A percentile compares a stretch with the other conserved stretches of the same genome.
phyloP scores from a whole-genome alignment of 1,140 invertebrate genomes.

The Prorops nasuta region DNA sequence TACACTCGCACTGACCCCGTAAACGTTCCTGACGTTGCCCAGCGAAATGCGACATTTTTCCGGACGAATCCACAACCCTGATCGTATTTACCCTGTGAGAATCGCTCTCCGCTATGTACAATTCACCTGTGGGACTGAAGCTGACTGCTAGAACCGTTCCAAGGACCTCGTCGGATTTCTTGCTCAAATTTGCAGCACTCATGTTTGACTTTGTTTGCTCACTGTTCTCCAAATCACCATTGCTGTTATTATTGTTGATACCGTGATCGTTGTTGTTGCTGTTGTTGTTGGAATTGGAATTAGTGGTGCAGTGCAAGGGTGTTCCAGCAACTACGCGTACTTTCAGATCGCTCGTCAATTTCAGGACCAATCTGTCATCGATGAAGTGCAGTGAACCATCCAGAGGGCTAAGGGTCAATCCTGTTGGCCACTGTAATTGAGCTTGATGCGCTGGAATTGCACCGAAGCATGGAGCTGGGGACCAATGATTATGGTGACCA shows the following conservation, averaged over 20 bases:
- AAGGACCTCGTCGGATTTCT: constrained; percentile 61
- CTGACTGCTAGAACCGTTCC: constrained; percentile 80
- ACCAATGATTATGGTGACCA: constrained; percentile 88
- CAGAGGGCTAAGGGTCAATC: constrained; percentile 86
- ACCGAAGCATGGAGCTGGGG: constrained; percentile 80
- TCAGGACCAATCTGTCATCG: constrained; percentile 89
- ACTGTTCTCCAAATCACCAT: constrained; percentile 24
- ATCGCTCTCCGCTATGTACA: constrained; percentile 93
- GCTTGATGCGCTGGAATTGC: constrained; percentile 76
- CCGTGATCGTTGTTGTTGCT: constrained; percentile 23
- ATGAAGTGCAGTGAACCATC: constrained; percentile 94
- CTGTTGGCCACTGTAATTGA: constrained; percentile 94
- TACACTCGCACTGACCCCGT: constrained; percentile 48
- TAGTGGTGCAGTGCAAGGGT: constrained; percentile 77
- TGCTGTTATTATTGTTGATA: constrained; percentile 21
- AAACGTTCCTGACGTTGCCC: constrained; percentile 67
- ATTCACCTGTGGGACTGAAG: constrained; percentile 88
- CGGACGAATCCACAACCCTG: constrained; percentile 76
- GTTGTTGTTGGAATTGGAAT: constrained; percentile 35
- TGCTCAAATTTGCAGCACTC: constrained; percentile 18
- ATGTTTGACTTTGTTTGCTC: constrained; percentile 28
- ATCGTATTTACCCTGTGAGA: constrained; percentile 87
- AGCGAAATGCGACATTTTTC: constrained; percentile 80
- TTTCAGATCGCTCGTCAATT: constrained; percentile 88
- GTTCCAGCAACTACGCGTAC: constrained; percentile 87